Base-by-base conservation (phyloP, 2,113 vertebrate genomes). In the Notothenia rossii region DNA sequence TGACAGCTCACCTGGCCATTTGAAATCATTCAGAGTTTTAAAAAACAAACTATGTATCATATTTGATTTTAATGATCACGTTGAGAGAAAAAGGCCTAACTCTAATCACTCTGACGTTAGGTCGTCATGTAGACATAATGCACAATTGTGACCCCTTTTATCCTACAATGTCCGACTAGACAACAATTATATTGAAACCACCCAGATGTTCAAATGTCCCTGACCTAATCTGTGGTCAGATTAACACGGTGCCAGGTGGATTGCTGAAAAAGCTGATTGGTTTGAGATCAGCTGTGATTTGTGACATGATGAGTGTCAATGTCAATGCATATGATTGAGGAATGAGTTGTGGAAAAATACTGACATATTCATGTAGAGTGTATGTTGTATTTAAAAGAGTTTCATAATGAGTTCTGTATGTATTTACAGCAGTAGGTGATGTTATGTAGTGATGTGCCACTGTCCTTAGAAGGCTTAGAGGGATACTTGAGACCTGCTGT, bases 171-270 rank as follows among this genome's bases (percentile, higher is more conserved):
- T 72, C 29, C 59, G 69, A 22, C 33, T 50, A 49, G 72, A 65
- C 72, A 67, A 45, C 54, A 80, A 54, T 84, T 55, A 33, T 48
- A 50, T 0, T 75, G 69, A 66, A 82, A 69, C 55, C 79, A 45
- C 67, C 71, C 74, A 73, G 62, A 45, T 83, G 70, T 50, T 75
- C 76, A 36, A 62, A 51, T 40, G 10, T 46, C 59, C 22, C n/a
- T 59, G 61, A 25, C 49, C 55, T 78, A 53, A 84, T 60, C 45
- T 83, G 71, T 33, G 13, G 49, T 77, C 55, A 75, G 79, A 72
- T 85, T 80, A 83, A 68, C 8, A 33, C 33, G 50, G 17, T 64
- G 50, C 59, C 81, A 82, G 78, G 77, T 84, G 77, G 58, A 84
- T 51, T 62, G 13, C 36, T 36, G 49, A 58, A 65, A 65, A 81